Conservation (phyloP, 2,888 invertebrate genomes). For the Cryptus viduatorius region DNA sequence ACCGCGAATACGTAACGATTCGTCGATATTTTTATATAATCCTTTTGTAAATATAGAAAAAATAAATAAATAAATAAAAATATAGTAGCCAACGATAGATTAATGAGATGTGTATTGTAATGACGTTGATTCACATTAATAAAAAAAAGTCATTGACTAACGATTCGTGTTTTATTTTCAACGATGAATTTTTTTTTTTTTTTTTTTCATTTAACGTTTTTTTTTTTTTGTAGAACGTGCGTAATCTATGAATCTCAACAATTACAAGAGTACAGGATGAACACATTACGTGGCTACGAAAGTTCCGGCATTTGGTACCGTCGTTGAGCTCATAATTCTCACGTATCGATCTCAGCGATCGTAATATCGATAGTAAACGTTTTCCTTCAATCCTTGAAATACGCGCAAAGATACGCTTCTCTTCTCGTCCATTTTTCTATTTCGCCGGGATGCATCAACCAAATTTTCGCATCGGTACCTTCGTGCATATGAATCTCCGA, state of each 20-base stretch:
- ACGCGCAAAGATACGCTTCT: constrained; percentile 79
- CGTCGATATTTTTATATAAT: constrained; percentile 80
- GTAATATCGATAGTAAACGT: constrained; percentile 18
- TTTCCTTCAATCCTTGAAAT: constrained; percentile 74
- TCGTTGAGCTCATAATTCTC: constrained; percentile 12
- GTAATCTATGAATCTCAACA: constrained; percentile 68
- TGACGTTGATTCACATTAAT: constrained; percentile 71
- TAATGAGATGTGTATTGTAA: constrained; percentile 72
- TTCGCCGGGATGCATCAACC: constrained; percentile 77
- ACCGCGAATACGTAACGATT: constrained; percentile 67
- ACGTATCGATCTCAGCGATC: neutral
- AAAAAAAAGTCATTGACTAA: constrained; percentile 43
- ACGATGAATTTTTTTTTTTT: constrained; percentile 50
- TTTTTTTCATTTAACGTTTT: neutral
- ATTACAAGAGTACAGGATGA: constrained; percentile 51
- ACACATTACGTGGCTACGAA: constrained; percentile 52
- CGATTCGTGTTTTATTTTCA: constrained; percentile 25
- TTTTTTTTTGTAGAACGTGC: constrained; percentile 42
- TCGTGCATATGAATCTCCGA: constrained; percentile 81
- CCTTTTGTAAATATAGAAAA: constrained; percentile 77
- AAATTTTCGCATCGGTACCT: constrained; percentile 79
- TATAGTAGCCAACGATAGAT: constrained; percentile 63
- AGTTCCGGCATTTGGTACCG: constrained; percentile 20
- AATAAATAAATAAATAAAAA: constrained; percentile 15
- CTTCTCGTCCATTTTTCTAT: constrained; percentile 76